Evolutionary conservation across 2,113 vertebrate genomes (phyloP).

Genomic region (Engystomops pustulosus): DNA sequence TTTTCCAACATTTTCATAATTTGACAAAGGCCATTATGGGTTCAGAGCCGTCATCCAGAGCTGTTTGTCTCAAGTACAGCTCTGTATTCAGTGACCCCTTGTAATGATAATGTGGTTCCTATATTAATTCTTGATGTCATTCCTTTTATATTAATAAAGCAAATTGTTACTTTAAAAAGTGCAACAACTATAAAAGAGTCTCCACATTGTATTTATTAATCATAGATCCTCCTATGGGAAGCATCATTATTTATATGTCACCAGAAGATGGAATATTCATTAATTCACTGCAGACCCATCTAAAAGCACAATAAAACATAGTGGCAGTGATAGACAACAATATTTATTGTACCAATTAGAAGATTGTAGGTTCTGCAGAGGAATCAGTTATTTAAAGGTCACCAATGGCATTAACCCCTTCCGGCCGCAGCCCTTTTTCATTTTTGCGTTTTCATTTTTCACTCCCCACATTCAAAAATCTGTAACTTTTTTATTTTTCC

Average conservation of each 20-base stretch:
- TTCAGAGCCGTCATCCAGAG: constrained; percentile 73
- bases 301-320: not conserved
- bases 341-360: not conserved
- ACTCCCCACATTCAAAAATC: no score
- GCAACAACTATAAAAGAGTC: constrained; percentile 72
- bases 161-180: constrained; percentile 72
- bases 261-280: constrained; percentile 15
- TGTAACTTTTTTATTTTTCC: no score
- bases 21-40: constrained; percentile 78
- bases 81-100: constrained; percentile 77
- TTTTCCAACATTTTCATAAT: constrained; percentile 75
- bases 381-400: not conserved
- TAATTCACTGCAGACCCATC: constrained; percentile 15
- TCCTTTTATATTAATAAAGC: constrained; percentile 75
- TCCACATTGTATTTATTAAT: constrained; percentile 73
- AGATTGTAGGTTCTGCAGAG: not conserved
- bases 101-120: constrained; percentile 80
- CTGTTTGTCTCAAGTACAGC: constrained; percentile 81
- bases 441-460: no score
- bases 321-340: not conserved
- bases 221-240: constrained; percentile 64
- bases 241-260: constrained; percentile 41
- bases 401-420: not conserved
- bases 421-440: no score
- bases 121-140: constrained; percentile 80